Base-by-base conservation (phyloP, 2,888 invertebrate species). In the Melanostoma scalare region DNA sequence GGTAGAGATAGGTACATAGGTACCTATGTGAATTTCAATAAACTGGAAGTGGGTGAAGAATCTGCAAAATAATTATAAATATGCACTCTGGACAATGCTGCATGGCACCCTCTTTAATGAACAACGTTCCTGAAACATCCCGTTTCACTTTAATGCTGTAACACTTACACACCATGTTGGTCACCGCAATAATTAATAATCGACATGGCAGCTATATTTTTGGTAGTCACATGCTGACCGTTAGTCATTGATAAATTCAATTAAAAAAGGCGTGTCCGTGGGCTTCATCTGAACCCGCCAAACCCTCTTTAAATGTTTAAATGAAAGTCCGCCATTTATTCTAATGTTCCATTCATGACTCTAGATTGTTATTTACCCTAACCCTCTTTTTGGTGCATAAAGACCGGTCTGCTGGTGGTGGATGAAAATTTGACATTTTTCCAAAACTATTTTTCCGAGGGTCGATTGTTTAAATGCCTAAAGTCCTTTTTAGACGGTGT, bases 401-500 rank as follows among this genome's bases (percentile, higher is more conserved):
- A 50, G 36, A 63, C 30, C 63, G 63, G 50, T 1, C 8, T 48
- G 9, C 58, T 44, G 36, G 63, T 63, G 35, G 46, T 3, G 2
- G 10, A 5, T 31, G 8, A 50, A 63, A 50, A 63, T 48, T 63
- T 38, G 50, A 63, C 30, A 50, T 50, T 63, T 48, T 30, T 9
- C n/a, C 50, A 38, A n/a, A 50, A 50, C 36, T 5, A 38, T 38
- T 30, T 33, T 40, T 53, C 2, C 3, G 6, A 60, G 72, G 78
- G 58, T 72, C 20, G 20, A 20, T 20, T 58, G 46, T 8, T 42
- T 40, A 58, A 50, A 35, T 35, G 44, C 33, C 50, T 8, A 65
- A 72, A 65, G 58, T 73, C 46, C 73, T 65, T 53, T 67, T 44
- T 40, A 4, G 71, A 71, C 65, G 80, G 80, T 65, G 81, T 76